phyloP scores from a whole-genome alignment of 2,797 vertebrate genomes.

The Myotis daubentonii region DNA sequence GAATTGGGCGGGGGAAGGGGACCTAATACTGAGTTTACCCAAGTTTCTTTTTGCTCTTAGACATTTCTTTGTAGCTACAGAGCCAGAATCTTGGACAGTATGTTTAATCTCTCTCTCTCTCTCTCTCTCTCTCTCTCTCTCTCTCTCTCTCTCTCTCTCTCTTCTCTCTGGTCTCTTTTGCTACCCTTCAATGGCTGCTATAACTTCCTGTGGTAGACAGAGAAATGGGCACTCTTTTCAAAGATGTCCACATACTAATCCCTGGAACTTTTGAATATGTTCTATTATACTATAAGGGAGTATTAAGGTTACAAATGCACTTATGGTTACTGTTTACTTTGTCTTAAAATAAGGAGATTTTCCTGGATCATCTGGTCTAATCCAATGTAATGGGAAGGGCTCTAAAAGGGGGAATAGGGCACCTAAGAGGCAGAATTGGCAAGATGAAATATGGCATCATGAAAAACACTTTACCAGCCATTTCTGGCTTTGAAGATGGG shows the following conservation, averaged over 20 bases:
- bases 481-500: not conserved
- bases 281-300: not conserved
- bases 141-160: not conserved
- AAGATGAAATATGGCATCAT: not conserved
- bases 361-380: not conserved
- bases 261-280: not conserved
- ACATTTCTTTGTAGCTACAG: not conserved
- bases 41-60: not conserved
- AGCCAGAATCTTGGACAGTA: not conserved
- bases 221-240: not conserved
- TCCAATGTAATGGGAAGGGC: not conserved
- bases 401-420: rapidly evolving
- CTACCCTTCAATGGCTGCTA: not conserved
- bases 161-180: not conserved
- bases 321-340: not conserved
- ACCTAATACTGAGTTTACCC: not conserved
- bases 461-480: not conserved
- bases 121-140: not conserved
- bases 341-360: not conserved
- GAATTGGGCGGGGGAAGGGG: not conserved
- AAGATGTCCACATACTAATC: not conserved
- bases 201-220: not conserved
- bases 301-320: not conserved
- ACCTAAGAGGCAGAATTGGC: not conserved
- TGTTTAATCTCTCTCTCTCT: not conserved